Evolutionary conservation across 2,888 invertebrate genomes (phyloP).

Genomic region (Anorthoa munda): DNA sequence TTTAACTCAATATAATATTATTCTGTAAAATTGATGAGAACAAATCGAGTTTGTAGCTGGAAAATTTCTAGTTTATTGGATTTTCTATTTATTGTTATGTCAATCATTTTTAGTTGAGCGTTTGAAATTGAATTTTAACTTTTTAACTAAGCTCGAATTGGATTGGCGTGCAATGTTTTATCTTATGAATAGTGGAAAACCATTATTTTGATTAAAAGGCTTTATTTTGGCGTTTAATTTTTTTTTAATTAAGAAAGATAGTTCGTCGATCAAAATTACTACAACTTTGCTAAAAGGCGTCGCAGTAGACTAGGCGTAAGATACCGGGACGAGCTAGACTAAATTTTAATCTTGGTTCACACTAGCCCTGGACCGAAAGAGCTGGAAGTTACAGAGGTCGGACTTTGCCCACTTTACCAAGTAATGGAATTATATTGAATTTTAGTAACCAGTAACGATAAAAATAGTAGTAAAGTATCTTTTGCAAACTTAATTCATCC

Average conservation of each 20-base stretch:
- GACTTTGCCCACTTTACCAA: too few relatives aligned
- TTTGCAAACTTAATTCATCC: too few relatives aligned
- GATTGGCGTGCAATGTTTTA: background rate
- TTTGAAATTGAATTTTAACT: conserved; percentile 10
- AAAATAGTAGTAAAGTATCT: too few relatives aligned
- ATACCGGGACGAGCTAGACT: too few relatives aligned
- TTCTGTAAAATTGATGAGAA: conserved; percentile 28
- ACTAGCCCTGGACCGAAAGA: too few relatives aligned
- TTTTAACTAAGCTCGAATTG: background rate
- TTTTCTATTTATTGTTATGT: conserved; percentile 22
- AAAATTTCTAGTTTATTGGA: conserved; percentile 8
- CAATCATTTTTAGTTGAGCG: conserved; percentile 19
- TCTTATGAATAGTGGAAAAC: background rate
- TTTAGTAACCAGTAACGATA: too few relatives aligned
- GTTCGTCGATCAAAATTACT: too few relatives aligned
- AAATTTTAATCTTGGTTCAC: too few relatives aligned
- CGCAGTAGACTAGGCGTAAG: too few relatives aligned
- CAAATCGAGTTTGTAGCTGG: conserved; percentile 27
- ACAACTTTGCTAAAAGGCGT: too few relatives aligned
- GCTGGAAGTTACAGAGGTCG: too few relatives aligned
- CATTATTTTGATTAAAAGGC: background rate
- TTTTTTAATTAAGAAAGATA: background rate
- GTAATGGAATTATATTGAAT: too few relatives aligned
- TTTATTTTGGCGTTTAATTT: background rate
- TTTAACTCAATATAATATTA: conserved; percentile 38